Conservation (phyloP, 2,113 vertebrate species). For the Passer montanus region DNA sequence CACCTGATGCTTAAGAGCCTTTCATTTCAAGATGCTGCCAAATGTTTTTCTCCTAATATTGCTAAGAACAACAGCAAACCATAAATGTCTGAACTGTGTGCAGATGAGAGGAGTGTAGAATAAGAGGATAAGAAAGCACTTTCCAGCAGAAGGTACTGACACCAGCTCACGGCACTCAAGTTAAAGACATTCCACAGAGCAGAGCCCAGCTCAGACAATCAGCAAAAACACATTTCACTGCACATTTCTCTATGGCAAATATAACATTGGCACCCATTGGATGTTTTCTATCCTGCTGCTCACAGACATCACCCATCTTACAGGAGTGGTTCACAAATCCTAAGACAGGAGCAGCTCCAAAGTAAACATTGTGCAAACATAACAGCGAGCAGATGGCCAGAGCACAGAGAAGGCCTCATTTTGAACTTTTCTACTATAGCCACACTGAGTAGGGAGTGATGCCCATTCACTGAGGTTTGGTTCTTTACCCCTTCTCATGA, state of each 20-base stretch:
- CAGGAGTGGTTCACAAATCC: neutral
- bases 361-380: rapidly evolving
- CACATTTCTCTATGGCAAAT: neutral
- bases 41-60: neutral
- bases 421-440: neutral
- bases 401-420: neutral
- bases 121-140: neutral
- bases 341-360: neutral
- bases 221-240: neutral
- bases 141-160: neutral
- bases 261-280: rapidly evolving
- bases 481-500: neutral
- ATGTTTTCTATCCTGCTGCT: neutral
- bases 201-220: neutral
- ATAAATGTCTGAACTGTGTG: neutral
- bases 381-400: neutral
- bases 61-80: neutral
- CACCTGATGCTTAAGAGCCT: neutral
- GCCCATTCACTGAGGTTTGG: neutral
- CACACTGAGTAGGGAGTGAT: neutral
- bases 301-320: neutral
- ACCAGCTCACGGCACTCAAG: neutral
- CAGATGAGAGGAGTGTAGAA: neutral
- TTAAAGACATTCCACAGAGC: neutral
- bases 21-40: neutral